Conservation (phyloP, 37 sponge, comb jelly and placozoan species). For the Hexactinellida sp. region DNA sequence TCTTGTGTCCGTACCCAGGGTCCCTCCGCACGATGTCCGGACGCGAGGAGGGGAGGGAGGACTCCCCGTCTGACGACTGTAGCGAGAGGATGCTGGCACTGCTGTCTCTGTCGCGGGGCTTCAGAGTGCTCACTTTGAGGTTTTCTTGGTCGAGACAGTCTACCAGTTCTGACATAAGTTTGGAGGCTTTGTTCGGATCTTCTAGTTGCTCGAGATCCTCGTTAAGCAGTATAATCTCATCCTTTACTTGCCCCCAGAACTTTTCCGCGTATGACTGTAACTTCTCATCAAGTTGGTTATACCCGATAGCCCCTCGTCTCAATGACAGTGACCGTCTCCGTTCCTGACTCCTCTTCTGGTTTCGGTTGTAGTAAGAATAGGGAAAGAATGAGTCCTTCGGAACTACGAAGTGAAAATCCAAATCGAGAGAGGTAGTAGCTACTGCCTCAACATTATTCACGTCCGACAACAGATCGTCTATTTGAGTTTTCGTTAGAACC, state of each 20-base stretch:
- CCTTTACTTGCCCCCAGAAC: background rate
- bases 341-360: background rate
- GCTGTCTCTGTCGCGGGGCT: background rate
- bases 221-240: background rate
- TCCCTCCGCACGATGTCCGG: background rate
- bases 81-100: background rate
- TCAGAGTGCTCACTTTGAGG: background rate
- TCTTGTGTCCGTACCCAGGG: background rate
- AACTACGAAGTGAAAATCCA: background rate
- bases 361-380: background rate
- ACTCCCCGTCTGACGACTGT: background rate
- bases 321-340: background rate
- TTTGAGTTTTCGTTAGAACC: background rate
- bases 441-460: background rate
- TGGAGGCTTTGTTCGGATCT: background rate
- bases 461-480: background rate
- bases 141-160: background rate
- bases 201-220: background rate
- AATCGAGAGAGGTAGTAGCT: background rate
- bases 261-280: background rate
- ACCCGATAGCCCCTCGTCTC: background rate
- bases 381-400: background rate
- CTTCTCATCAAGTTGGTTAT: background rate
- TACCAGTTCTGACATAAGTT: background rate
- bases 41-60: background rate